These are phyloP conservation scores for Lepus townsendii DNA, from an alignment of 2,797 vertebrate genomes.

Conservation along the genomic window DNA sequence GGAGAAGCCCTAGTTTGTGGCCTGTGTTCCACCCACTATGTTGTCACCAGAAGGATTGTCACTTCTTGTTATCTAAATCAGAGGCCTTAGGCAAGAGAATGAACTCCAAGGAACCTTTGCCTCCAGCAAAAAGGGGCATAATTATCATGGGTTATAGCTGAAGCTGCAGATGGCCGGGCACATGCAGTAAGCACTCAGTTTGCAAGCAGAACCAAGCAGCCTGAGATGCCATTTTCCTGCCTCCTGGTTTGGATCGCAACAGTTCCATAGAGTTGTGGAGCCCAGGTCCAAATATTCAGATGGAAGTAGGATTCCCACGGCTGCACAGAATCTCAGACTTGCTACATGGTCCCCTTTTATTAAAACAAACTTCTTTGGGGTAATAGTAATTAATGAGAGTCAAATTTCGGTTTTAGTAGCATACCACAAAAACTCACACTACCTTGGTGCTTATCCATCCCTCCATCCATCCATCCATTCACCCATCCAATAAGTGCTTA, in stretches of 20 bases:
- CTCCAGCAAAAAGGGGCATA: neutral
- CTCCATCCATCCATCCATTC: neutral
- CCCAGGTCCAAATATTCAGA: neutral
- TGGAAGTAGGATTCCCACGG: neutral
- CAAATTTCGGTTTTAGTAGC: neutral
- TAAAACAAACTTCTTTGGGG: neutral
- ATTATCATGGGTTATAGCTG: neutral
- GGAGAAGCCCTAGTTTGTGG: neutral
- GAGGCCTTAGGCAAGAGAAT: neutral
- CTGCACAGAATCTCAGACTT: neutral
- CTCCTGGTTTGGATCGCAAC: no score
- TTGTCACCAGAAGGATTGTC: neutral
- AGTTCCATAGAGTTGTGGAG: no score
- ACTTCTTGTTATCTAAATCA: neutral
- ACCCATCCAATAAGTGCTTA: neutral
- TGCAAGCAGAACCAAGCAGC: neutral
- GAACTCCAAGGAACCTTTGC: neutral
- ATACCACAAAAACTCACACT: accelerated
- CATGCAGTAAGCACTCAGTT: accelerated
- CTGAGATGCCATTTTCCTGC: accelerated
- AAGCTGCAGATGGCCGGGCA: neutral
- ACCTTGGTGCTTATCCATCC: neutral
- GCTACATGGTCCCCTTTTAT: neutral
- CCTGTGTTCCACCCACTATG: neutral
- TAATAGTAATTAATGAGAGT: neutral